Evolutionary conservation across 2,888 invertebrate species (phyloP).

Genomic region (Apodemia hepburni): DNA sequence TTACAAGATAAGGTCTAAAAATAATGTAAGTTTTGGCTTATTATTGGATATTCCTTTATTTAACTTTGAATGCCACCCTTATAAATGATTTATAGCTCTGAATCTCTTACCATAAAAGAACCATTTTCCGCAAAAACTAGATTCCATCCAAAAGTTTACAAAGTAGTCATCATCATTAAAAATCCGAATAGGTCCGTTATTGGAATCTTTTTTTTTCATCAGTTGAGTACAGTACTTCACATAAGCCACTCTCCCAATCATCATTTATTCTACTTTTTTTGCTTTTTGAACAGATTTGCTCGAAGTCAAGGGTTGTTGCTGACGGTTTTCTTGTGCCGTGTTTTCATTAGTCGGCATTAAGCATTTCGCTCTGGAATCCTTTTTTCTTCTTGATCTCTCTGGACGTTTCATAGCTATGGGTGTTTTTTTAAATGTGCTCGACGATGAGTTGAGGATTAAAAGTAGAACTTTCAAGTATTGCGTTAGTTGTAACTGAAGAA

Average conservation of each 20-base stretch:
- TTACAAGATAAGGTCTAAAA: neutral
- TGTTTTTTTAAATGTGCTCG: neutral
- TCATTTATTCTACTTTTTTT: conserved; percentile 1
- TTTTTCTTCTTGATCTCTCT: neutral
- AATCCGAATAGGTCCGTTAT: neutral
- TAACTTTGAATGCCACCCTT: neutral
- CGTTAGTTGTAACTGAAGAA: neutral
- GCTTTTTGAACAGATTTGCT: conserved; percentile 4
- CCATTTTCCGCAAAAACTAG: neutral
- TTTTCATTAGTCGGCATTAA: neutral
- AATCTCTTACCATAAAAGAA: neutral
- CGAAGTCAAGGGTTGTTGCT: neutral
- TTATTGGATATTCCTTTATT: conserved; percentile 1
- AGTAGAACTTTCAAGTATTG: neutral
- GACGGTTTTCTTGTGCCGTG: neutral
- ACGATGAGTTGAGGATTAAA: neutral
- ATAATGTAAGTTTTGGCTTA: neutral
- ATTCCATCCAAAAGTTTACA: neutral
- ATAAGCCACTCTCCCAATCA: conserved; percentile 4
- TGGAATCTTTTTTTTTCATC: conserved; percentile 16
- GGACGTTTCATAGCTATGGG: neutral
- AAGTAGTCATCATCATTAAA: neutral
- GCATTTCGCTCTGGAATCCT: neutral
- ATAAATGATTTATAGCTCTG: neutral
- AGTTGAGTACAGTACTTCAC: conserved; percentile 1